Conservation (phyloP, 2,888 invertebrate species). For the Gasteruption jaculator region DNA sequence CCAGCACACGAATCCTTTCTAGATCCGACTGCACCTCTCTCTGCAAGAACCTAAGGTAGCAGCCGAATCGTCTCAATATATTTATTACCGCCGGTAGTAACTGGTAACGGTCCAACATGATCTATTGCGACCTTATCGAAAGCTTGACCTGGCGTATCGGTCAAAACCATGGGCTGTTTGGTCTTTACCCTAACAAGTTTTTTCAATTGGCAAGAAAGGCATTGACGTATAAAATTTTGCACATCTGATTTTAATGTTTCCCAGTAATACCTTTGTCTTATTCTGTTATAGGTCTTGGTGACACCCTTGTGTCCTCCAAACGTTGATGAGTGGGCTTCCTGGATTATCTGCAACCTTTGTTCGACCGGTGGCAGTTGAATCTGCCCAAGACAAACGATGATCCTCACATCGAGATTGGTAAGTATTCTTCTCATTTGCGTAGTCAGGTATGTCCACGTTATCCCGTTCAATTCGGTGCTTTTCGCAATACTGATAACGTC, state of each 20-base stretch:
- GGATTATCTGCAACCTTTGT: conserved; percentile 2
- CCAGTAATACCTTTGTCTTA: conserved; percentile 18
- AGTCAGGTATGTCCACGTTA: too few species aligned
- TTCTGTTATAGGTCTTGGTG: conserved; percentile 18
- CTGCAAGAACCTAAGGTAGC: too few species aligned
- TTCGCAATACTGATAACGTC: too few species aligned
- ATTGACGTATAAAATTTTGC: conserved; percentile 6
- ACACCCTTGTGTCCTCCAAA: conserved; percentile 16
- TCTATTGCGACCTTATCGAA: conserved; percentile 16
- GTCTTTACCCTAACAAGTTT: conserved; percentile 11
- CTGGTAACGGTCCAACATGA: conserved; percentile 19
- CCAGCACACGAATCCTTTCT: too few species aligned
- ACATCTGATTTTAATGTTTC: conserved; percentile 18
- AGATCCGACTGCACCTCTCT: too few species aligned
- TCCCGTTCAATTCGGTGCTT: too few species aligned
- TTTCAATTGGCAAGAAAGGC: conserved; percentile 9
- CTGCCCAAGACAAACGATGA: not conserved
- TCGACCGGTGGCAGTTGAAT: not conserved
- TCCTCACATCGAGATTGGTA: too few species aligned
- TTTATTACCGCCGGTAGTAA: conserved; percentile 16
- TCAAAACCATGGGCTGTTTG: conserved; percentile 13
- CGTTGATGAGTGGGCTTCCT: conserved; percentile 12
- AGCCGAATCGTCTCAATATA: conserved; percentile 22
- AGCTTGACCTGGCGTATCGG: conserved; percentile 10
- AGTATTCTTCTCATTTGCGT: too few species aligned